Evolutionary conservation across 2,797 vertebrate genomes (phyloP), one percentile per base, ranked within the genome.

Genomic region (Gambusia yucatana): DNA sequence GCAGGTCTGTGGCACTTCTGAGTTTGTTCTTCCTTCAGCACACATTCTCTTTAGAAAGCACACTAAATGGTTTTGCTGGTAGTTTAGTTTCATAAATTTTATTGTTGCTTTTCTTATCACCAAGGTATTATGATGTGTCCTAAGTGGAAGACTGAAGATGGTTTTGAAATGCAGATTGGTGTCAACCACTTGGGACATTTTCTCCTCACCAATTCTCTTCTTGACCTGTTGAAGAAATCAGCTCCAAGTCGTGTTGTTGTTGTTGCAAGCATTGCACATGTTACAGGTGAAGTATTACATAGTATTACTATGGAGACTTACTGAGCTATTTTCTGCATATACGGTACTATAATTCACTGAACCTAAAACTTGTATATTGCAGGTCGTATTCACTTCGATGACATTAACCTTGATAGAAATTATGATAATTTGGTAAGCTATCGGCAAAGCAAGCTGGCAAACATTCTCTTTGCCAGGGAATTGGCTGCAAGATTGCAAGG

Each of bases 101-200:
- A 10, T n/a, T 44, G 13, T 2, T 57, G 1, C 48, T 6, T 67
- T 17, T 25, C 69, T 48, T 6, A 22, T 61, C 78, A 6, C 17
- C 52, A 46, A 95, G 94, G 94, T 39, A 77, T 96, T 75, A 94
- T 95, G 93, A 91, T 90, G 91, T 95, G 94, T 85, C 94, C 94
- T 1, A 94, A 96, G 82, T 94, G 92, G 92, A 80, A 85, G 82
- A 96, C 94, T 0, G 76, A 92, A 10, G 93, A 96, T 2, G 92
- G 93, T 33, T 96, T 94, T 87, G 94, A 95, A 84, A 94, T 95
- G 95, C 94, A 95, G 86, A 93, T 95, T 76, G 94, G 94, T 6
- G 93, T 95, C 41, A 96, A 96, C 82, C 94, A 96, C 77, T 80
- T 96, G 75, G 94, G 93, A 72, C 94, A 95, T 84, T 95, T 95